These are phyloP conservation scores for Drosophila takahashii DNA, from an alignment of 1,140 invertebrate genomes.

Conservation along the genomic window DNA sequence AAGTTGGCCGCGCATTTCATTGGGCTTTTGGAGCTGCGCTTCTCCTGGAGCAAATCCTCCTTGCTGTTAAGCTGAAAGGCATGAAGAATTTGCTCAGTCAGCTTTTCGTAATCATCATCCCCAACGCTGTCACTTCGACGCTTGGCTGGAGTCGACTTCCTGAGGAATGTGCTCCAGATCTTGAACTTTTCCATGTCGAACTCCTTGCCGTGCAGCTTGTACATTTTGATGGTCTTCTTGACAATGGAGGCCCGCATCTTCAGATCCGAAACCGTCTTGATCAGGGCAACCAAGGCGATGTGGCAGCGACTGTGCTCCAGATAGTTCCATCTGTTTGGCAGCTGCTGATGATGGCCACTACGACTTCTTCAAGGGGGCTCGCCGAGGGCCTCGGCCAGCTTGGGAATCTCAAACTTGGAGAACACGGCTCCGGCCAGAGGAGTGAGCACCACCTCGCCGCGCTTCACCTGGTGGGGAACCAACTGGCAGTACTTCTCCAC, in stretches of 20 bases:
- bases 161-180: slow-evolving; percentile 28
- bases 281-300: slow-evolving; percentile 50
- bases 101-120: slow-evolving; percentile 25
- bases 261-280: slow-evolving; percentile 34
- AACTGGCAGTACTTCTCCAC: slow-evolving; percentile 65
- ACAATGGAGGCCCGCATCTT: slow-evolving; percentile 48
- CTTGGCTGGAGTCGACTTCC: background rate
- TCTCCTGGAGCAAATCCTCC: background rate
- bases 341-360: slow-evolving; percentile 61
- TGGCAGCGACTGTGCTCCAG: slow-evolving; percentile 61
- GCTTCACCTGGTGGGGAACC: slow-evolving; percentile 45
- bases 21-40: background rate
- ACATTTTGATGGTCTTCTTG: slow-evolving; percentile 62
- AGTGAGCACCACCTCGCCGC: slow-evolving; percentile 56
- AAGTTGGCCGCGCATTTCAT: slow-evolving; percentile 35
- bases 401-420: slow-evolving; percentile 35
- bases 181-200: slow-evolving; percentile 41
- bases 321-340: slow-evolving; percentile 61
- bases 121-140: background rate
- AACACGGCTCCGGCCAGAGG: slow-evolving; percentile 61
- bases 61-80: background rate
- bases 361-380: slow-evolving; percentile 40
- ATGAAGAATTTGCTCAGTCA: slow-evolving; percentile 33
- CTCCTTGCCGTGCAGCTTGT: slow-evolving; percentile 50
- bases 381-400: slow-evolving; percentile 35